These are phyloP conservation scores for Chelonus formosanus DNA, from an alignment of 2,888 invertebrate species.

Conservation along the genomic window DNA sequence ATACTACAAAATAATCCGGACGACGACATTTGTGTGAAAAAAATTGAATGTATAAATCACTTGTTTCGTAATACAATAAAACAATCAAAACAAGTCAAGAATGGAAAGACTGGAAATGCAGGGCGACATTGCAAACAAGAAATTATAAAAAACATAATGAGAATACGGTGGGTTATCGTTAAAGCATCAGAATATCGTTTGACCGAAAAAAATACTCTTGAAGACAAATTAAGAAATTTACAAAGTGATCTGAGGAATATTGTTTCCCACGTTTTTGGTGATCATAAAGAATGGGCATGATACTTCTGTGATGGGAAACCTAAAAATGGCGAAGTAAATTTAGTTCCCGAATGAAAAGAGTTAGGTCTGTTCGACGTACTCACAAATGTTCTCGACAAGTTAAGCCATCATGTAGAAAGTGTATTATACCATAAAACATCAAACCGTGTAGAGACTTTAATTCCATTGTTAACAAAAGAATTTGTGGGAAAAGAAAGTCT, in stretches of 20 bases:
- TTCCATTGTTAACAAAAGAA: not conserved
- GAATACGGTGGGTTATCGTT: too few species aligned
- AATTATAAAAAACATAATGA: too few species aligned
- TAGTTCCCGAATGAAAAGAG: not conserved
- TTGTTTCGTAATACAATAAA: not conserved
- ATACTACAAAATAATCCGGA: not conserved
- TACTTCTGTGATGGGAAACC: not conserved
- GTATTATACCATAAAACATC: not conserved
- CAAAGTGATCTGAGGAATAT: not conserved
- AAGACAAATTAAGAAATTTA: not conserved
- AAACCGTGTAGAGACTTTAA: not conserved
- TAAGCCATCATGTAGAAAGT: slow-evolving; percentile 1
- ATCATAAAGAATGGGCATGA: not conserved
- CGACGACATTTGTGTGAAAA: not conserved
- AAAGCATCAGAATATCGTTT: too few species aligned
- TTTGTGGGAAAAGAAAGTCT: slow-evolving; percentile 1
- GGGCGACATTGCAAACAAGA: too few species aligned
- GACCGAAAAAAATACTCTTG: too few species aligned
- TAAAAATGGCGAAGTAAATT: not conserved
- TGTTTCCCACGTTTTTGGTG: not conserved
- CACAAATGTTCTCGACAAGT: not conserved
- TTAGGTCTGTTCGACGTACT: not conserved
- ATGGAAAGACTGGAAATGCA: too few species aligned
- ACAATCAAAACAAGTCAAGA: not conserved
- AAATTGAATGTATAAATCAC: slow-evolving; percentile 5